These are phyloP conservation scores for Cybosia mesomella DNA, from an alignment of 2,888 invertebrate species.

Conservation along the genomic window DNA sequence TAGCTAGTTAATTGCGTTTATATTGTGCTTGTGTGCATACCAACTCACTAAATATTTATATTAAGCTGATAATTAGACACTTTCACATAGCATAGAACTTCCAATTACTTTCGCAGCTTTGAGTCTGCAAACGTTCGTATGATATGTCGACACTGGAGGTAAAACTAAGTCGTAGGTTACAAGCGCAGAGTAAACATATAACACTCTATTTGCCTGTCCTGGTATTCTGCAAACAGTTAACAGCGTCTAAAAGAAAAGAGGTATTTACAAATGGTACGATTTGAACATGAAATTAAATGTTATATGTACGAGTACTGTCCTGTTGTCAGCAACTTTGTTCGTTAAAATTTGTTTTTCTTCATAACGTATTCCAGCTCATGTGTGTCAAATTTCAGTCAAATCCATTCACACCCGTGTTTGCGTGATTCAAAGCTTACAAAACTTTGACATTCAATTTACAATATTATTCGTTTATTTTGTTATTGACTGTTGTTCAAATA, in stretches of 20 bases:
- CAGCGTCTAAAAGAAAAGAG: conserved; percentile 13
- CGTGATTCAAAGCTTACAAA: background rate
- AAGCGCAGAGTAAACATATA: conserved; percentile 20
- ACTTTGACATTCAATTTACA: background rate
- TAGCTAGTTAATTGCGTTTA: too few relatives aligned
- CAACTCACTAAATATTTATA: background rate
- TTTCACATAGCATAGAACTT: conserved; percentile 11
- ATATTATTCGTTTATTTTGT: background rate
- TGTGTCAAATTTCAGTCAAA: background rate
- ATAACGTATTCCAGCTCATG: too few relatives aligned
- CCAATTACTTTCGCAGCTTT: conserved; percentile 27
- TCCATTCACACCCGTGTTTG: background rate
- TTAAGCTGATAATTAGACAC: background rate
- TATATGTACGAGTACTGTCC: background rate
- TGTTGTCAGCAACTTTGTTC: background rate
- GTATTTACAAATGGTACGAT: conserved; percentile 11
- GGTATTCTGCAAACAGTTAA: conserved; percentile 15
- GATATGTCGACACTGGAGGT: conserved; percentile 29
- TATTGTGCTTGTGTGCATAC: background rate
- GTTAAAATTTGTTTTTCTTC: background rate
- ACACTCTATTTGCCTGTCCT: conserved; percentile 21
- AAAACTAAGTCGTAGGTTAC: conserved; percentile 22
- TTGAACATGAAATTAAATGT: conserved; percentile 13
- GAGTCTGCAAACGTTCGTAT: conserved; percentile 19
- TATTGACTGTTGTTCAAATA: background rate